Evolutionary conservation across 2,888 invertebrate species (phyloP), one percentile per base, ranked within the genome.

Genomic region (Minunthozetes semirufus): DNA sequence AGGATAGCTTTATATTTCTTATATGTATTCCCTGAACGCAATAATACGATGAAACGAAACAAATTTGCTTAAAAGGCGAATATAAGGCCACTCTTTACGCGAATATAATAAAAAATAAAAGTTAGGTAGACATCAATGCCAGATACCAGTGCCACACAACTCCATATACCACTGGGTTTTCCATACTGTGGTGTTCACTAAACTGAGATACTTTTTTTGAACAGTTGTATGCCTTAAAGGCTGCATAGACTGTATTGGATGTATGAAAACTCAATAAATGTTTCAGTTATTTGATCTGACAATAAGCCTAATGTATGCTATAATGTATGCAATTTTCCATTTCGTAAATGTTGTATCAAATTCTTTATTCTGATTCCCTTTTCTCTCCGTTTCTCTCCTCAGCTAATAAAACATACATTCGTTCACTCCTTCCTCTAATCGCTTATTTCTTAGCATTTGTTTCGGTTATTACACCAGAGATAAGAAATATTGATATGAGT

Each of bases 51-150:
- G 42, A 68, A 68, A 68, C 42, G 42, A 42, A 68, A 68, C 42
- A 68, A 68, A 68, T 68, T 68, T 68, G 42, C 68, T 68, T 68
- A 68, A 68, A 68, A 68, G 38, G 68, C 68, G 38, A 68, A 42
- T 68, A 68, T 42, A 68, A 68, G 38, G 68, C 68, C 19, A 68
- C 19, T 68, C 42, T 33, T 38, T 42, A 22, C 15, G 6, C 61
- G 27, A 29, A 59, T 59, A 59, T 59, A 53, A 53, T 59, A 59
- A 27, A 59, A 25, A 19, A 61, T 33, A 33, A 5, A 61, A 8
- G 33, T 33, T 29, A 29, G 17, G 33, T 33, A 33, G 29, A 33
- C 29, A 61, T 29, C 33, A 17, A 61, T 33, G n/a, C 61, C 33
- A 61, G 29, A 61, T 33, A 33, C 61, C 33, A 61, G 29, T 33